Percentiles rank a stretch among this genome's conserved stretches.
Conservation (phyloP, 2,113 vertebrate species). For the Halichoeres trimaculatus region DNA sequence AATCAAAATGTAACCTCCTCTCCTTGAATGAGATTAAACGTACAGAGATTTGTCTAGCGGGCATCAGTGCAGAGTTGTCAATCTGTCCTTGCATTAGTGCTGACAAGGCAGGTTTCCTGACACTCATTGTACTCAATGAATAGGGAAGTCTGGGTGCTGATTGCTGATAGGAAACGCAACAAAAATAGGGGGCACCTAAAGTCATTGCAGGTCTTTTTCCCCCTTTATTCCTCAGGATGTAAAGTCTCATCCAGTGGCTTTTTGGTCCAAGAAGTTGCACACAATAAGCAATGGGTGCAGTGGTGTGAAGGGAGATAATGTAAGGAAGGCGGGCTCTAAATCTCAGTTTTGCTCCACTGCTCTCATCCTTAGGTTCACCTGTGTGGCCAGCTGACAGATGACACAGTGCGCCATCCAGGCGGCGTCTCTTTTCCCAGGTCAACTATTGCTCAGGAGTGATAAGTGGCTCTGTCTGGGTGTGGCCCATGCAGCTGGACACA, state of each 20-base stretch:
- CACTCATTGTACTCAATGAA: conserved; percentile 36
- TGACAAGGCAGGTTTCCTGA: conserved; percentile 51
- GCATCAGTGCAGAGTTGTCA: conserved; percentile 31
- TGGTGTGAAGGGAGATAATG: conserved; percentile 59
- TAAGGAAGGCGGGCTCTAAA: conserved; percentile 61
- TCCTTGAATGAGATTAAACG: conserved; percentile 36
- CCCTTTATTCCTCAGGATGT: conserved; percentile 31
- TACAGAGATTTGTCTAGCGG: conserved; percentile 38
- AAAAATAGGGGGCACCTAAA: background rate
- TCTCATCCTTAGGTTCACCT: conserved; percentile 65
- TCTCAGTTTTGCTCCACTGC: conserved; percentile 63
- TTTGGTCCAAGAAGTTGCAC: conserved; percentile 41
- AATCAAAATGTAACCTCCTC: conserved; percentile 8
- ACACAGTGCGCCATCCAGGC: conserved; percentile 67
- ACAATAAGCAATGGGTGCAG: conserved; percentile 65
- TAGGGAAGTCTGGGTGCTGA: conserved; percentile 26
- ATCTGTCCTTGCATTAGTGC: conserved; percentile 50
- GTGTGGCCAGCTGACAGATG: conserved; percentile 69
- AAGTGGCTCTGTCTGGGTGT: conserved; percentile 65
- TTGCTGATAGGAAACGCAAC: conserved; percentile 47
- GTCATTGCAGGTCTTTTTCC: conserved; percentile 22
- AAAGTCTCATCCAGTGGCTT: conserved; percentile 35
- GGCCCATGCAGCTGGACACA: conserved; percentile 51
- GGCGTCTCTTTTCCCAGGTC: conserved; percentile 65
- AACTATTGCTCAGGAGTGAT: conserved; percentile 65